Evolutionary conservation across 2,888 invertebrate species (phyloP).

Genomic region (Hirtodrosophila confusa): DNA sequence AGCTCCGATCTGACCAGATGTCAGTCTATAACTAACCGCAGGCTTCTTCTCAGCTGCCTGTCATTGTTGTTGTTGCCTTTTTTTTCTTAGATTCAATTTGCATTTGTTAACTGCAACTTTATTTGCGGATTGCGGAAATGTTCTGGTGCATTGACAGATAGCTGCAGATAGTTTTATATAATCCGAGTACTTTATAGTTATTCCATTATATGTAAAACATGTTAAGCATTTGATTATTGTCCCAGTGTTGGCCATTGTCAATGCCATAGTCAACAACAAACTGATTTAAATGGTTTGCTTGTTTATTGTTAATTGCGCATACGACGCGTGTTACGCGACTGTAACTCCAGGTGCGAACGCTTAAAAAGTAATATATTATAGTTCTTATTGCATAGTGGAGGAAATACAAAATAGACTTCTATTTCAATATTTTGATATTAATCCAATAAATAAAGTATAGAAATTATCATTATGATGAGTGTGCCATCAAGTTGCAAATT

Average conservation of each 20-base stretch:
- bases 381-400: not conserved
- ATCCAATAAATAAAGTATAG: not conserved
- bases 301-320: slow-evolving; percentile 45
- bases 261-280: slow-evolving; percentile 40
- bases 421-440: not conserved
- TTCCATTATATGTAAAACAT: slow-evolving; percentile 24
- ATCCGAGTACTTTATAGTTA: slow-evolving; percentile 8
- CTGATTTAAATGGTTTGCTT: slow-evolving; percentile 52
- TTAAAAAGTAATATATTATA: slow-evolving; percentile 10
- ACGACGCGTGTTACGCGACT: slow-evolving; percentile 37
- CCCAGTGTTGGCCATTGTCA: slow-evolving; percentile 19
- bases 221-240: slow-evolving; percentile 42
- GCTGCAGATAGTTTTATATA: not conserved
- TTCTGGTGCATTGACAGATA: slow-evolving; percentile 14
- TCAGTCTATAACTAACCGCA: slow-evolving; percentile 9
- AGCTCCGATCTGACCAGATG: slow-evolving; percentile 8
- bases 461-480: no score
- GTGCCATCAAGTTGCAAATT: no score
- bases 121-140: slow-evolving; percentile 65
- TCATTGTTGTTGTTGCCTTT: slow-evolving; percentile 13
- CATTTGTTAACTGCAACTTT: slow-evolving; percentile 39
- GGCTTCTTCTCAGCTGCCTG: slow-evolving; percentile 42
- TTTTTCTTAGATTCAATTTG: slow-evolving; percentile 38
- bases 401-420: no score
- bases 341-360: slow-evolving; percentile 38